Evolutionary conservation across 2,888 invertebrate genomes (phyloP).

Genomic region (Dasysyrphus albostriatus): DNA sequence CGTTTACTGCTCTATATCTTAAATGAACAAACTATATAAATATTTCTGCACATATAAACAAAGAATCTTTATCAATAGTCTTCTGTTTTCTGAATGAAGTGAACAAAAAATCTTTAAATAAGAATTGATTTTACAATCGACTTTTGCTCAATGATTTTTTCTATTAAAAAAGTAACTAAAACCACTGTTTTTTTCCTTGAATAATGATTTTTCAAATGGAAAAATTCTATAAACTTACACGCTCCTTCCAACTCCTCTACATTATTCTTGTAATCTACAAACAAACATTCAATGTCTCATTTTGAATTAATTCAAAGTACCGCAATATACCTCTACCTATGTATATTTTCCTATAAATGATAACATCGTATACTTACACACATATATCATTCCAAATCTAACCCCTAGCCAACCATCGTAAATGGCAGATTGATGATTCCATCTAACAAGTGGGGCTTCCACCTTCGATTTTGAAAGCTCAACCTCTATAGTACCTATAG

Average conservation of each 20-base stretch:
- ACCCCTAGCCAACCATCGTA: conserved; percentile 35
- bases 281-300: conserved; percentile 20
- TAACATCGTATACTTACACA: background rate
- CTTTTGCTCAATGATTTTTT: no score
- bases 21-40: no score
- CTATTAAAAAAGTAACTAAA: no score
- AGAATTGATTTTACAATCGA: no score
- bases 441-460: conserved; percentile 49
- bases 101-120: no score
- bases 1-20: no score
- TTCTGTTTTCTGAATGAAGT: no score
- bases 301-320: conserved; percentile 55
- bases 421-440: conserved; percentile 67
- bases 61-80: no score
- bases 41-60: no score
- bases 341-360: conserved; percentile 10
- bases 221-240: background rate
- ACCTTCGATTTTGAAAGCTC: background rate
- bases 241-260: no score
- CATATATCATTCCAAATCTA: conserved; percentile 9
- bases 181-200: background rate
- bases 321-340: background rate
- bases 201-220: background rate
- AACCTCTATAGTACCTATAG: background rate
- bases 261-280: background rate